These are phyloP conservation scores for Triops longicaudatus DNA, from an alignment of 1,140 invertebrate genomes.

Conservation along the genomic window DNA sequence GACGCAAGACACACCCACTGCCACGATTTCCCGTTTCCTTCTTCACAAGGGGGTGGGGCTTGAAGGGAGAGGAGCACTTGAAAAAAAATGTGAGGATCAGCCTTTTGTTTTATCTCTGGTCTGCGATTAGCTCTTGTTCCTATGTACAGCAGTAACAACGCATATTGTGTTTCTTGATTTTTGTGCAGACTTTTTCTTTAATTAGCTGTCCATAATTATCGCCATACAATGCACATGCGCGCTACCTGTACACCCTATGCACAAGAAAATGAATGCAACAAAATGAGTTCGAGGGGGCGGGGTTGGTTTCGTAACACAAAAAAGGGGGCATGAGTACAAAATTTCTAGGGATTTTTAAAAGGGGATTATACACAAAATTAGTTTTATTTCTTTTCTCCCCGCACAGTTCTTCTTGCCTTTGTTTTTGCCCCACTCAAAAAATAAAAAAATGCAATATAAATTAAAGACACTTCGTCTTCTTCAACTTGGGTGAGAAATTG, in stretches of 20 bases:
- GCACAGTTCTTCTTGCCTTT: background rate
- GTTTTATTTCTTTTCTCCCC: no score
- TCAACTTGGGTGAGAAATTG: background rate
- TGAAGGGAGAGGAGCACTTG: background rate
- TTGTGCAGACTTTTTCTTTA: background rate
- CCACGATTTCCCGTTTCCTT: background rate
- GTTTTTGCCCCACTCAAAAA: background rate
- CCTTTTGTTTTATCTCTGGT: background rate
- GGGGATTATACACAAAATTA: background rate
- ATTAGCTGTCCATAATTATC: background rate
- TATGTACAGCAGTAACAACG: background rate
- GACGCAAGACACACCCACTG: no score
- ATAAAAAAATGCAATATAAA: no score
- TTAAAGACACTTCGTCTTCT: background rate
- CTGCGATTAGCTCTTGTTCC: background rate
- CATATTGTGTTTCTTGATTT: background rate
- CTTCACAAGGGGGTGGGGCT: background rate
- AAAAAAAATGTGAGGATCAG: background rate
- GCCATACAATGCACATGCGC: background rate
- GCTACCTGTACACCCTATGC: slow-evolving; percentile 14
- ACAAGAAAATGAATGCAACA: slow-evolving; percentile 3
- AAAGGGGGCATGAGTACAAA: background rate
- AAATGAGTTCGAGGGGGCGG: background rate
- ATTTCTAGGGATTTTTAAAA: no score
- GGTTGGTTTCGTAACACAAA: background rate